Percentiles rank a stretch among this genome's conserved stretches.
These are phyloP conservation scores for Cataglyphis altisquamis DNA, from an alignment of 2,888 invertebrate genomes.

Conservation along the genomic window DNA sequence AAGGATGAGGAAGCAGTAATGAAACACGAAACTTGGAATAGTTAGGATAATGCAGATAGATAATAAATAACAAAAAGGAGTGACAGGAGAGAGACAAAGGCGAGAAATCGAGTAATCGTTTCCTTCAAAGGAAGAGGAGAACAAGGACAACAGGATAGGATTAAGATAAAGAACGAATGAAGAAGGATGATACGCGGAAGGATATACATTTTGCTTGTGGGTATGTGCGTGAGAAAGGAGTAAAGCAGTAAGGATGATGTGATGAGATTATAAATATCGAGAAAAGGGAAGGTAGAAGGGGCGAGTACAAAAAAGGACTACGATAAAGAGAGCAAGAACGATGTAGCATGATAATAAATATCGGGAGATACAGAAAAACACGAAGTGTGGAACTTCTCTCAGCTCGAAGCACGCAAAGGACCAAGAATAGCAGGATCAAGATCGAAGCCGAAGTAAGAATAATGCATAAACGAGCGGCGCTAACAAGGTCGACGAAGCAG, in stretches of 20 bases:
- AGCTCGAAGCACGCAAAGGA: constrained; percentile 41
- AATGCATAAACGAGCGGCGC: constrained; percentile 45
- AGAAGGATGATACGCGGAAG: constrained; percentile 20
- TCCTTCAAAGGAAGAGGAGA: constrained; percentile 22
- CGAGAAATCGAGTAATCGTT: constrained; percentile 18
- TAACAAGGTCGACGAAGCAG: constrained; percentile 53
- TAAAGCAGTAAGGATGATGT: not conserved
- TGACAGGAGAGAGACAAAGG: constrained; percentile 6
- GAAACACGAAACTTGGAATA: not conserved
- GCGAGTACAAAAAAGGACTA: constrained; percentile 16
- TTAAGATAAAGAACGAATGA: constrained; percentile 24
- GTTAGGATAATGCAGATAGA: not conserved
- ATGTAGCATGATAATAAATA: constrained; percentile 47
- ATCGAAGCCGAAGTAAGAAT: constrained; percentile 51
- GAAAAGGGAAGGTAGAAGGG: constrained; percentile 21
- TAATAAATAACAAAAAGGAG: constrained; percentile 15
- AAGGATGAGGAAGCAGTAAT: not conserved
- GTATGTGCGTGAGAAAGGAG: not conserved
- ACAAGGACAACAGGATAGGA: constrained; percentile 6
- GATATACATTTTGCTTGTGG: not conserved
- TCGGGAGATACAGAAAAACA: constrained; percentile 37
- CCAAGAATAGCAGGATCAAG: constrained; percentile 53
- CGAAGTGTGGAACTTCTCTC: constrained; percentile 16
- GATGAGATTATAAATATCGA: constrained; percentile 37
- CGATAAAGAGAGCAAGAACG: constrained; percentile 39